Conservation (phyloP, 2,888 invertebrate genomes). For the Cinara cedri region DNA sequence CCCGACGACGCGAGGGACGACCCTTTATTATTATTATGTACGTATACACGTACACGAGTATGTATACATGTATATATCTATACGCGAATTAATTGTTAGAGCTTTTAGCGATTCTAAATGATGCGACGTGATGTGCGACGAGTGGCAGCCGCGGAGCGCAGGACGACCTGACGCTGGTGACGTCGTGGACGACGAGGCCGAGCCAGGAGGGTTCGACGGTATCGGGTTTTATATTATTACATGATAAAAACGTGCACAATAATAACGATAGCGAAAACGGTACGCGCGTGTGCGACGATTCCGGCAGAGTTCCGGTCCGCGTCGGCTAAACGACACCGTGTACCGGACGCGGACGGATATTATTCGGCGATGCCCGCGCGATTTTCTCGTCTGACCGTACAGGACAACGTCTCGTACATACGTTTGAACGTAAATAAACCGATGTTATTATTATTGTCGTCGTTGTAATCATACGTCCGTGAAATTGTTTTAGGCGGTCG, state of each 20-base stretch:
- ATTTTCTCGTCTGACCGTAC: not conserved
- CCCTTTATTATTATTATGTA: not conserved
- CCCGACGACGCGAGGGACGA: not conserved
- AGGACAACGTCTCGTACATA: no score
- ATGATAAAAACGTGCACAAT: not conserved
- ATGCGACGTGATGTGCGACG: constrained; percentile 21
- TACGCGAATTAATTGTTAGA: constrained; percentile 43
- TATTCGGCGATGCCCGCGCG: no score
- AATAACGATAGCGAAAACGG: no score
- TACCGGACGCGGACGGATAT: no score
- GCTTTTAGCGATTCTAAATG: constrained; percentile 54
- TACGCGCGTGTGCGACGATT: not conserved
- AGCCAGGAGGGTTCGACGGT: constrained; percentile 1
- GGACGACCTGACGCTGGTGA: no score
- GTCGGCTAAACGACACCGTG: no score
- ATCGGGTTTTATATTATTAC: constrained; percentile 36
- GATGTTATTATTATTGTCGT: no score
- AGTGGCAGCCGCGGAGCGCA: not conserved
- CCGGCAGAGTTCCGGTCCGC: no score
- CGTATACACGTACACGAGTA: not conserved
- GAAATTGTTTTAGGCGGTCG: constrained; percentile 31
- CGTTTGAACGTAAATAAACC: no score
- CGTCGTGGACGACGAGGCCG: not conserved
- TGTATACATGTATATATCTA: not conserved
- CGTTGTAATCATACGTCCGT: constrained; percentile 26